These are phyloP conservation scores for Hucho hucho DNA, from an alignment of 2,113 vertebrate genomes.

Conservation along the genomic window DNA sequence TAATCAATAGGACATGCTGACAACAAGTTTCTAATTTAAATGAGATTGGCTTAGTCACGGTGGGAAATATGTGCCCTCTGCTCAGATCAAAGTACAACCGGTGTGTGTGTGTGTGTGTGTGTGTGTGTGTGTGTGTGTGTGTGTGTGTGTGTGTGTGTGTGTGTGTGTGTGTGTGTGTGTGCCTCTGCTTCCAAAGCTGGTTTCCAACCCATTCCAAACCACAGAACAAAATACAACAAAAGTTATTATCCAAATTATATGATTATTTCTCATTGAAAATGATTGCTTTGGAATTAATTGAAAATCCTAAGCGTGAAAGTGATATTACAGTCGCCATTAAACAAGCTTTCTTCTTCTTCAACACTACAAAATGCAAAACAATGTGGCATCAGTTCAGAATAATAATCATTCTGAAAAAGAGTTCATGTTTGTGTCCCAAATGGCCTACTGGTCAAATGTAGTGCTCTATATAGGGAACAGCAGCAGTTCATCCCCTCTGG, in stretches of 20 bases:
- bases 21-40: slow-evolving; percentile 22
- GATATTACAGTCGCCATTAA: neutral
- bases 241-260: neutral
- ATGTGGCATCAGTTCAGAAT: neutral
- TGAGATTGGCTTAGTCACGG: slow-evolving; percentile 19
- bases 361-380: no score
- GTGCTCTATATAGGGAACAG: no score
- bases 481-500: no score
- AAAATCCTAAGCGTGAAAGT: neutral
- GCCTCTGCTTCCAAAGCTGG: slow-evolving; percentile 18
- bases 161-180: neutral
- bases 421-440: no score
- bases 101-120: no score
- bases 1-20: slow-evolving; percentile 19
- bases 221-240: slow-evolving; percentile 25
- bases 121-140: no score
- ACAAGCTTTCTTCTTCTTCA: neutral
- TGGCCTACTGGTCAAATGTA: no score
- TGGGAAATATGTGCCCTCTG: slow-evolving; percentile 22
- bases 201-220: slow-evolving; percentile 28
- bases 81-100: no score
- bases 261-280: slow-evolving; percentile 13
- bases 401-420: neutral
- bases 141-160: no score
- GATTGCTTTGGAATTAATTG: neutral